A percentile compares a stretch with the other conserved stretches of the same genome.
phyloP scores from a whole-genome alignment of 2,888 invertebrate genomes.

The Dichetophora obliterata region DNA sequence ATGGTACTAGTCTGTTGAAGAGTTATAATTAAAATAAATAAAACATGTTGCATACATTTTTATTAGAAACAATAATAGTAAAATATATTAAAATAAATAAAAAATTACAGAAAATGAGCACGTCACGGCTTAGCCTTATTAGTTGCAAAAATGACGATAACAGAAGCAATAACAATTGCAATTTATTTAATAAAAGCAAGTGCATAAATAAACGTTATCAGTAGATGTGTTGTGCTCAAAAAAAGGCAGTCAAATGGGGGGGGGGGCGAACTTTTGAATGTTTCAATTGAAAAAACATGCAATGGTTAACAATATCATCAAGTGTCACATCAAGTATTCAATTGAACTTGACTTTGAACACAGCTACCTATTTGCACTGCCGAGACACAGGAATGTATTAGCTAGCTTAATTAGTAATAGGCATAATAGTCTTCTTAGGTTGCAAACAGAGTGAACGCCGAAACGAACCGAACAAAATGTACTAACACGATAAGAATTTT shows the following conservation, averaged over 20 bases:
- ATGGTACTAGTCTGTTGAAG: slow-evolving; percentile 59
- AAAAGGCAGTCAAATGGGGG: neutral
- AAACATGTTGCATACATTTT: neutral
- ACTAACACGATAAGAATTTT: too few species aligned
- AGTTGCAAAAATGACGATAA: neutral
- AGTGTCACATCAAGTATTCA: neutral
- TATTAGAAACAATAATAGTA: neutral
- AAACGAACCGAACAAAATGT: too few species aligned
- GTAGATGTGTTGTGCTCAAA: too few species aligned
- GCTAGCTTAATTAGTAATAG: too few species aligned
- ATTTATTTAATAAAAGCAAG: too few species aligned
- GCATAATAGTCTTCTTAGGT: too few species aligned
- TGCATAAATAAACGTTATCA: too few species aligned
- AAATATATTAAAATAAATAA: neutral
- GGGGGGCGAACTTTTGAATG: neutral
- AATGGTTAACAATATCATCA: neutral
- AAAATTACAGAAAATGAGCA: neutral
- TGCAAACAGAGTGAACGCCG: too few species aligned
- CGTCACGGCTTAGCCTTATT: neutral
- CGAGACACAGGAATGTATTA: neutral
- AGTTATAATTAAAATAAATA: neutral
- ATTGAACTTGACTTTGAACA: slow-evolving; percentile 10
- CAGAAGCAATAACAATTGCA: neutral
- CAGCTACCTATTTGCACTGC: neutral
- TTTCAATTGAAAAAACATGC: neutral